These are phyloP conservation scores for Sebastes itinus DNA, from an alignment of 2,797 vertebrate species.

Conservation along the genomic window DNA sequence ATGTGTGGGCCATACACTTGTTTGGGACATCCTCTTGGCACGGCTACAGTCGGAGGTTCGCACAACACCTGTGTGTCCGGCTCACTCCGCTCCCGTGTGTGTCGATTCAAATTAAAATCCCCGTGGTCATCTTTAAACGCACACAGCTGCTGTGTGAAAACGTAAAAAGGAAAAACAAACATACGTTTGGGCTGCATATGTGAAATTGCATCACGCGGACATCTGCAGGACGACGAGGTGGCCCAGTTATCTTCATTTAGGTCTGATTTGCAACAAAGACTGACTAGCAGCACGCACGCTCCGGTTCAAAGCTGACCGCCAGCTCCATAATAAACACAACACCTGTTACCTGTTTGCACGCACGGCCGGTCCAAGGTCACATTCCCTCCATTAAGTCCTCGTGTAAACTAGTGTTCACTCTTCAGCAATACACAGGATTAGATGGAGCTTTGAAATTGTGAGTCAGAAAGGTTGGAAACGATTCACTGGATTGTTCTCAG, in stretches of 20 bases:
- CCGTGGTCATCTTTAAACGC: constrained; percentile 47
- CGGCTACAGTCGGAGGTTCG: constrained; percentile 62
- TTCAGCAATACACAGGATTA: not conserved
- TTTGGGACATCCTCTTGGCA: constrained; percentile 74
- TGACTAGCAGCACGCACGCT: not conserved
- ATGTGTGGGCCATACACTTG: constrained; percentile 74
- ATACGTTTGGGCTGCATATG: not conserved
- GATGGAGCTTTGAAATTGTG: not conserved
- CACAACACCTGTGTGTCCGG: constrained; percentile 51
- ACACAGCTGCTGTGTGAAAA: constrained; percentile 58
- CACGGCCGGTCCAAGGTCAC: not conserved
- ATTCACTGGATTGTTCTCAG: not conserved
- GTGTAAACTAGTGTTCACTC: not conserved
- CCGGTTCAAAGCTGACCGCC: not conserved
- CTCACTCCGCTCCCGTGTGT: constrained; percentile 6
- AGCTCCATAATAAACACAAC: constrained; percentile 20
- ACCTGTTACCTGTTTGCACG: constrained; percentile 43
- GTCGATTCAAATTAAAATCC: constrained; percentile 33
- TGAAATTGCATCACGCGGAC: constrained; percentile 19
- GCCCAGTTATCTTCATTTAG: constrained; percentile 34
- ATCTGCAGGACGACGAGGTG: constrained; percentile 42
- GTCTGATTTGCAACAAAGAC: constrained; percentile 22
- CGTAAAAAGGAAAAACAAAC: constrained; percentile 20
- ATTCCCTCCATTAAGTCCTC: not conserved
- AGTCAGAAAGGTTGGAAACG: not conserved